Evolutionary conservation across 2,888 invertebrate genomes (phyloP).

Genomic region (Syrista parreyssii): DNA sequence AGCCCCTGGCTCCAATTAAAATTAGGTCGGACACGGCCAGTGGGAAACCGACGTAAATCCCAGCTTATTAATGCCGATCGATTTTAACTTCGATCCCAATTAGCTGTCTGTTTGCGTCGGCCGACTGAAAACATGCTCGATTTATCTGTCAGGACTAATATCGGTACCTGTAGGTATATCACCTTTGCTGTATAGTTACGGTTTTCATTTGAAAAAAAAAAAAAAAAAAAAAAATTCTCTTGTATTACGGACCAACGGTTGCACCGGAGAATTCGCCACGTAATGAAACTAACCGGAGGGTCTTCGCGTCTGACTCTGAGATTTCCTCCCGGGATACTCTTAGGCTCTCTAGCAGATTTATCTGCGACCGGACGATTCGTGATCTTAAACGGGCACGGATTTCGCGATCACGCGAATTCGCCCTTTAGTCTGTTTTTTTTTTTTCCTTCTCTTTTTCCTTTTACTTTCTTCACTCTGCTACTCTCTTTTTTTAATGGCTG

Average conservation of each 20-base stretch:
- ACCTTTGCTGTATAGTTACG: background rate
- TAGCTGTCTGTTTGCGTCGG: conserved; percentile 6
- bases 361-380: background rate
- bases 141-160: conserved; percentile 12
- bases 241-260: background rate
- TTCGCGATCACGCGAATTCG: background rate
- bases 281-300: background rate
- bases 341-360: background rate
- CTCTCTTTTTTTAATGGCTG: background rate
- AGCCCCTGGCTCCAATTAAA: conserved; percentile 26
- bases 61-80: conserved; percentile 22
- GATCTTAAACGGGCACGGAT: background rate
- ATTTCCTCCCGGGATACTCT: background rate
- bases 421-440: background rate
- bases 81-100: conserved; percentile 22
- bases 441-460: background rate
- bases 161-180: background rate
- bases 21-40: conserved; percentile 25
- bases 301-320: background rate
- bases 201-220: too few relatives aligned
- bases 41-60: background rate
- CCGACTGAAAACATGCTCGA: background rate
- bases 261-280: background rate
- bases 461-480: background rate
- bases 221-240: too few relatives aligned